These are phyloP conservation scores for Scaptomyza cyrtandrae DNA, from an alignment of 2,888 invertebrate species.

Conservation along the genomic window DNA sequence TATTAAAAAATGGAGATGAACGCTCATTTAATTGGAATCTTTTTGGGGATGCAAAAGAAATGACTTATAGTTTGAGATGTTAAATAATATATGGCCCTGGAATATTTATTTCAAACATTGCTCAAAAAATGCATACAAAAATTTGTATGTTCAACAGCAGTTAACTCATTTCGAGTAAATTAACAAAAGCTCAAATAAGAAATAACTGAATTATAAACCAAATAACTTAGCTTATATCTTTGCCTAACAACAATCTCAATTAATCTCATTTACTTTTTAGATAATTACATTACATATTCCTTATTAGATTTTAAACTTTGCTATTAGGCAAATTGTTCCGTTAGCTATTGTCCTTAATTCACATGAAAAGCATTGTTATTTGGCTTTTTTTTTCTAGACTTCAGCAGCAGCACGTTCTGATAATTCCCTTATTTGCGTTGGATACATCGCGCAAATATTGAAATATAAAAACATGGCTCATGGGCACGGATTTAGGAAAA, in stretches of 20 bases:
- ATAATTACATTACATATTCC: too few species aligned
- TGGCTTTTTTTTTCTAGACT: background rate
- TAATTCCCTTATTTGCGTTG: constrained; percentile 58
- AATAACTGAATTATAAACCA: background rate
- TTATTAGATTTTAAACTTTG: background rate
- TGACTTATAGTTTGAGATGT: background rate
- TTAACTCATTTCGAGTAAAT: background rate
- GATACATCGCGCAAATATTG: constrained; percentile 61
- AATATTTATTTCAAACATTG: constrained; percentile 1
- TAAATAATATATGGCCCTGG: background rate
- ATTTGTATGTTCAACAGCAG: too few species aligned
- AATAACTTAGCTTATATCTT: background rate
- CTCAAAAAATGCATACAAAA: too few species aligned
- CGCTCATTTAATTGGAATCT: background rate
- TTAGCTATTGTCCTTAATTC: background rate
- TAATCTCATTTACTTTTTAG: background rate
- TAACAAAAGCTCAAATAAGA: background rate
- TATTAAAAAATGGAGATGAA: constrained; percentile 33
- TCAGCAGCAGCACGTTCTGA: constrained; percentile 17
- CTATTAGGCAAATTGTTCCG: background rate
- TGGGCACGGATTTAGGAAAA: constrained; percentile 66
- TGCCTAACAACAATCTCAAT: background rate
- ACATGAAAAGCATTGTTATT: background rate
- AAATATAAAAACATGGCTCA: constrained; percentile 69
- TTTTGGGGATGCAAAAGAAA: background rate